phyloP scores from a whole-genome alignment of 2,797 vertebrate species.

The Pseudopleuronectes americanus region DNA sequence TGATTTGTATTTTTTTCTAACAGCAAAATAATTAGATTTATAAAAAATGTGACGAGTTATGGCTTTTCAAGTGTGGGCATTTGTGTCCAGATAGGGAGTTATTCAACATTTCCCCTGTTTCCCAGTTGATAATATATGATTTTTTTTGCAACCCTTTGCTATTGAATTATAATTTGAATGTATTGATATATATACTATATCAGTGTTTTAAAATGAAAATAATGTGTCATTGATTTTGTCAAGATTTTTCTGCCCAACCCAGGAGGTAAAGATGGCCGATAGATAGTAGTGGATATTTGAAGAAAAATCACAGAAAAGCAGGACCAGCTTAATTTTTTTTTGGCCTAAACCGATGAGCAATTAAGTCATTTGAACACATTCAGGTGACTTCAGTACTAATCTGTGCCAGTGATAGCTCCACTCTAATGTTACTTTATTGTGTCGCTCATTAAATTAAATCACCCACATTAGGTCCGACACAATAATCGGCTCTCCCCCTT shows the following conservation, averaged over 20 bases:
- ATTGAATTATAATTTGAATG: too few relatives aligned
- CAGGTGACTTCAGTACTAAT: slow-evolving; percentile 3
- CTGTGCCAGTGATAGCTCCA: background rate
- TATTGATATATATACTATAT: background rate
- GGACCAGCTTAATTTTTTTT: slow-evolving; percentile 6
- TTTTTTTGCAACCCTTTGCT: too few relatives aligned
- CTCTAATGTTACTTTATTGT: slow-evolving; percentile 27
- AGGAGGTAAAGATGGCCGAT: rapidly evolving
- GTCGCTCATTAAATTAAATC: slow-evolving; percentile 7
- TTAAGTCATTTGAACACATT: slow-evolving; percentile 10
- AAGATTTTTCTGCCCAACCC: background rate
- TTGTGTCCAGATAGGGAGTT: too few relatives aligned
- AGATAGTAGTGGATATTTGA: background rate
- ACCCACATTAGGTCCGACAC: slow-evolving; percentile 9
- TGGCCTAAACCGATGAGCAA: slow-evolving; percentile 8
- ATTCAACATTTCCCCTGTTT: too few relatives aligned
- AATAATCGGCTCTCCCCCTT: slow-evolving; percentile 13
- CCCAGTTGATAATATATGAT: too few relatives aligned
- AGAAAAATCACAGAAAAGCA: background rate
- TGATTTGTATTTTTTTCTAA: too few relatives aligned
- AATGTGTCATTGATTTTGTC: background rate
- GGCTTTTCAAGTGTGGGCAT: too few relatives aligned
- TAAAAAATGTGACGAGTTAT: too few relatives aligned
- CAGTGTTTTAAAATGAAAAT: background rate
- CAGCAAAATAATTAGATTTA: too few relatives aligned